Percentiles rank a stretch among this genome's conserved stretches.
phyloP scores from a whole-genome alignment of 2,888 invertebrate genomes.

The Andricus quercusramuli region DNA sequence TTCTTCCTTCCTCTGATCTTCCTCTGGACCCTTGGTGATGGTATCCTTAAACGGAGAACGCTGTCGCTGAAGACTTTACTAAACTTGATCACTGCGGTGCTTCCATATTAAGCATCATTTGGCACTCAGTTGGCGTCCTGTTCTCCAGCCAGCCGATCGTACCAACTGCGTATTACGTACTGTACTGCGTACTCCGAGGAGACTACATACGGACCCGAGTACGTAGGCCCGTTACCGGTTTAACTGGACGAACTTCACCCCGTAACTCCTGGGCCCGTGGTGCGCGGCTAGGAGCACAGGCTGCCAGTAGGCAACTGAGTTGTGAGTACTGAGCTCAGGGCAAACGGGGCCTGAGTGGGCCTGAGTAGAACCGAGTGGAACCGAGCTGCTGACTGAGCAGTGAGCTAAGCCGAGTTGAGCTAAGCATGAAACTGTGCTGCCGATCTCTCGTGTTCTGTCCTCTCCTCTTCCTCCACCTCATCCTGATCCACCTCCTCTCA shows the following conservation, averaged over 20 bases:
- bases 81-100: slow-evolving; percentile 31
- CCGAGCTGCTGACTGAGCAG: slow-evolving; percentile 47
- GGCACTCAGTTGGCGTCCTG: slow-evolving; percentile 40
- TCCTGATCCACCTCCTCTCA: slow-evolving; percentile 48
- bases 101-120: slow-evolving; percentile 40
- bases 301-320: slow-evolving; percentile 41
- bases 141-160: slow-evolving; percentile 44
- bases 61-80: background rate
- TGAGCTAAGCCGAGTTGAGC: slow-evolving; percentile 66
- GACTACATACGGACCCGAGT: slow-evolving; percentile 55
- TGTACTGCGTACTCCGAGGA: slow-evolving; percentile 59
- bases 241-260: slow-evolving; percentile 40
- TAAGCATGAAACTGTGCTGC: slow-evolving; percentile 73
- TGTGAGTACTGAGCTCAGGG: slow-evolving; percentile 5
- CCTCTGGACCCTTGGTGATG: background rate
- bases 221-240: slow-evolving; percentile 43
- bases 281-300: slow-evolving; percentile 34
- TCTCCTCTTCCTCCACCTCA: slow-evolving; percentile 48
- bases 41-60: slow-evolving; percentile 25
- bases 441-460: slow-evolving; percentile 72
- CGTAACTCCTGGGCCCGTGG: slow-evolving; percentile 39
- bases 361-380: slow-evolving; percentile 47
- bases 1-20: slow-evolving; percentile 8
- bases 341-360: slow-evolving; percentile 27
- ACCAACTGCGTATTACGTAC: slow-evolving; percentile 59